A percentile compares a stretch with the other conserved stretches of the same genome.
Conservation (phyloP, 2,797 vertebrate species). For the Dryobates pubescens region DNA sequence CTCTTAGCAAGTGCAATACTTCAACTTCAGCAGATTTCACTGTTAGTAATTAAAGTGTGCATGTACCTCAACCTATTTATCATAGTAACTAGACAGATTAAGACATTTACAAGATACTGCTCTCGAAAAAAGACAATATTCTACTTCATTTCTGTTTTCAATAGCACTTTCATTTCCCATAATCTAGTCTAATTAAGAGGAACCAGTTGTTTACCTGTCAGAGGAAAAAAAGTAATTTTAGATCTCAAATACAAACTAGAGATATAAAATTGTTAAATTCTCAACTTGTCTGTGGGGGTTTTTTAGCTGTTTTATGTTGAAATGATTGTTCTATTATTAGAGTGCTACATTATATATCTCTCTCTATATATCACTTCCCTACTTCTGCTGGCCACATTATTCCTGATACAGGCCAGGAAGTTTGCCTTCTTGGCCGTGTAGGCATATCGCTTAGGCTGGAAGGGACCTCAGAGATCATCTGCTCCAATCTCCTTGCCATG, state of each 20-base stretch:
- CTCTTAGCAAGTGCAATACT: slow-evolving; percentile 73
- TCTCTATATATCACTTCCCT: too few species aligned
- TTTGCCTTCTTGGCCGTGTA: too few species aligned
- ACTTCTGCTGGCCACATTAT: too few species aligned
- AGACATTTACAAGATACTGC: slow-evolving; percentile 72
- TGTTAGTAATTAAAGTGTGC: slow-evolving; percentile 78
- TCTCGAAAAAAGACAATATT: slow-evolving; percentile 69
- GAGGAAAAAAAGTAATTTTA: slow-evolving; percentile 44
- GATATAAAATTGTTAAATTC: slow-evolving; percentile 56
- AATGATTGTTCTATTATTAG: slow-evolving; percentile 57
- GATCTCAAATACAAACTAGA: slow-evolving; percentile 37
- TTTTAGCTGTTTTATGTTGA: slow-evolving; percentile 8
- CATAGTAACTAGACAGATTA: slow-evolving; percentile 77
- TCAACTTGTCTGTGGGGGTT: not conserved
- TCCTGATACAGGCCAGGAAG: too few species aligned
- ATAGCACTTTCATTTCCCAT: slow-evolving; percentile 53
- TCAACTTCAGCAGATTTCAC: slow-evolving; percentile 79
- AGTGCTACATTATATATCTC: not conserved
- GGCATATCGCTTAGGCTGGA: too few species aligned
- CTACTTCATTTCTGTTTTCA: slow-evolving; percentile 47
- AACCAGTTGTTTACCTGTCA: slow-evolving; percentile 70
- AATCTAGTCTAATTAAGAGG: slow-evolving; percentile 66
- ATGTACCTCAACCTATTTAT: slow-evolving; percentile 76
- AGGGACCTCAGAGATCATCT: too few species aligned
- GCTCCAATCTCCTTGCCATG: too few species aligned